phyloP scores from a whole-genome alignment of 2,888 invertebrate genomes.

The Homarus gammarus region DNA sequence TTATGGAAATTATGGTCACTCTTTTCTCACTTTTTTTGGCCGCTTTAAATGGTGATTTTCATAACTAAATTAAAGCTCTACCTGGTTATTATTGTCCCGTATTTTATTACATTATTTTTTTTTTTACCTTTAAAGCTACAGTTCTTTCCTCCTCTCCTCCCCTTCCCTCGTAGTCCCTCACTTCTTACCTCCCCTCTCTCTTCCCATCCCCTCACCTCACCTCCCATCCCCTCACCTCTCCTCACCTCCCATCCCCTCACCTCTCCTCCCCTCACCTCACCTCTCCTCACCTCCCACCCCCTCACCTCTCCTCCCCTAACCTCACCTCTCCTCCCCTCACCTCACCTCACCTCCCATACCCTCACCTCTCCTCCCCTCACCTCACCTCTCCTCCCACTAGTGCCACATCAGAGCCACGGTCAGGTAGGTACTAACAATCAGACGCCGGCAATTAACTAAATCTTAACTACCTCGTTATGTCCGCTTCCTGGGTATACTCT shows the following conservation, averaged over 20 bases:
- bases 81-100: too few species aligned
- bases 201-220: background rate
- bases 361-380: background rate
- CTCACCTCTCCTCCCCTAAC: background rate
- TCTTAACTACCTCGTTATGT: conserved; percentile 19
- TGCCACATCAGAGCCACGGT: conserved; percentile 6
- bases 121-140: too few species aligned
- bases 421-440: conserved; percentile 37
- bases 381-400: background rate
- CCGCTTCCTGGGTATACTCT: conserved; percentile 45
- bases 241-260: background rate
- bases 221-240: background rate
- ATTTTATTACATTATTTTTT: too few species aligned
- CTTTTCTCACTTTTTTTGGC: too few species aligned
- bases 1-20: too few species aligned
- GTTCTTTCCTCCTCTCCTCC: too few species aligned
- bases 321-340: background rate
- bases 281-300: too few species aligned
- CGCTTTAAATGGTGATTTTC: too few species aligned
- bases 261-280: background rate
- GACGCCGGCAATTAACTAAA: conserved; percentile 8
- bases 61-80: too few species aligned
- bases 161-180: too few species aligned
- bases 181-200: too few species aligned
- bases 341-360: background rate